Base-by-base conservation (phyloP, 2,797 vertebrate genomes). In the Sorex maritimensis region DNA sequence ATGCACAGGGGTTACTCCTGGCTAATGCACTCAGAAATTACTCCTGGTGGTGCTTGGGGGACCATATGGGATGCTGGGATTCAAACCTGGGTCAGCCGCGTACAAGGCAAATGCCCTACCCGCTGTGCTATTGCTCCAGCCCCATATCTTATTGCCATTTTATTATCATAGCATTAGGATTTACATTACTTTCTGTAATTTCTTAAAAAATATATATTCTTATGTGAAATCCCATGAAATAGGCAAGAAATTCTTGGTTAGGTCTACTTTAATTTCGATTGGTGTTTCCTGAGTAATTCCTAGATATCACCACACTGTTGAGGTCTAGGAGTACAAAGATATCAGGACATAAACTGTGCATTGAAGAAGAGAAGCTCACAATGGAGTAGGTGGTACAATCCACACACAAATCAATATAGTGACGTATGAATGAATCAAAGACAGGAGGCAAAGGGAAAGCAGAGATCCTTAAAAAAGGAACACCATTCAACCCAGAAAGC, bases 191-290 rank as follows among this genome's bases (percentile, higher is more conserved):
- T 92, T 81, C 4, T n/a, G 0, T 55, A 9, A 83, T 73, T 34
- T 30, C 44, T 49, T 49, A 12, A 58, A 15, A 17, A 58, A 58
- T 17, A 58, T 58, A 58, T 79, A 49, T 74, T 75, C 21, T 92
- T 26, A 82, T 49, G 38, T 80, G 61, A 93, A 80, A 82, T 58
- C 23, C 68, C 52, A 63, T 44, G 49, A 80, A 88, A 72, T 46
- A 94, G 24, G 6, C 24, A 63, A 91, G 34, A n/a, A 67, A 49
- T 78, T 9, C 30, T 93, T 90, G 23, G 24, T 72, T 68, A 24
- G 17, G 4, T 78, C 30, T n/a, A 78, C 1, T 86, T 88, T 82
- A 88, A 87, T 78, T 81, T 19, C 55, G 90, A 61, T 4, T 17
- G 49, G 26, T 52, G 3, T 79, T 81, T 67, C 49, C 58, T 44